Percentiles rank a stretch among this genome's conserved stretches.
Evolutionary conservation across 64 coral and sea anemone genomes (phyloP).

Genomic region (Montipora efflorescens): DNA sequence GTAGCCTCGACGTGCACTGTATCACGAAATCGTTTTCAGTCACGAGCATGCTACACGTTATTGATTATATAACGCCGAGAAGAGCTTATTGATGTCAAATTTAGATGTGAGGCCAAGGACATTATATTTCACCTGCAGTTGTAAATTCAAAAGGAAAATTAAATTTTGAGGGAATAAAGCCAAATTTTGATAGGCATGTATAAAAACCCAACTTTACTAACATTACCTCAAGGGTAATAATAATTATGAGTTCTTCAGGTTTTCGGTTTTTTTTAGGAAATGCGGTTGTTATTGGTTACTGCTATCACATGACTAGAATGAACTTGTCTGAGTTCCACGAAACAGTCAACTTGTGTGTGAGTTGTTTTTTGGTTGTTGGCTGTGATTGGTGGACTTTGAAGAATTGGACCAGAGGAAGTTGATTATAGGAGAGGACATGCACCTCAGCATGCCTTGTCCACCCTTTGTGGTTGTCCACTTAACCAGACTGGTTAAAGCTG

Average conservation of each 20-base stretch:
- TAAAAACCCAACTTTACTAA: no score
- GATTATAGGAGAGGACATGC: background rate
- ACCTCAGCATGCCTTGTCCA: background rate
- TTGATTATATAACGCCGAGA: background rate
- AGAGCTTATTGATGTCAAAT: background rate
- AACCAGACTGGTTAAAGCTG: no score
- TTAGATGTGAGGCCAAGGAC: background rate
- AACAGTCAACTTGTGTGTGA: background rate
- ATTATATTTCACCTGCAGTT: background rate
- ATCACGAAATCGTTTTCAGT: background rate
- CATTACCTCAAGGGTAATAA: no score
- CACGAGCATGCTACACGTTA: background rate
- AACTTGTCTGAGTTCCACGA: background rate
- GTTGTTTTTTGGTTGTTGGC: background rate
- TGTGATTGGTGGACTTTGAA: conserved; percentile 6
- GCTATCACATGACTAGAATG: background rate
- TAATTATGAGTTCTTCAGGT: no score
- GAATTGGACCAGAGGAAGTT: background rate
- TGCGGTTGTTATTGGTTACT: background rate
- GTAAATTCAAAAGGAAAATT: background rate
- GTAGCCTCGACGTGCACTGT: background rate
- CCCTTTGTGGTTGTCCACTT: no score
- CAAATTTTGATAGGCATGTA: no score
- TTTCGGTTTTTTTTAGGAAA: no score
- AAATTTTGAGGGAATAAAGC: no score